Conservation (phyloP, 2,888 invertebrate genomes). For the Noctuana brunneofusca region DNA sequence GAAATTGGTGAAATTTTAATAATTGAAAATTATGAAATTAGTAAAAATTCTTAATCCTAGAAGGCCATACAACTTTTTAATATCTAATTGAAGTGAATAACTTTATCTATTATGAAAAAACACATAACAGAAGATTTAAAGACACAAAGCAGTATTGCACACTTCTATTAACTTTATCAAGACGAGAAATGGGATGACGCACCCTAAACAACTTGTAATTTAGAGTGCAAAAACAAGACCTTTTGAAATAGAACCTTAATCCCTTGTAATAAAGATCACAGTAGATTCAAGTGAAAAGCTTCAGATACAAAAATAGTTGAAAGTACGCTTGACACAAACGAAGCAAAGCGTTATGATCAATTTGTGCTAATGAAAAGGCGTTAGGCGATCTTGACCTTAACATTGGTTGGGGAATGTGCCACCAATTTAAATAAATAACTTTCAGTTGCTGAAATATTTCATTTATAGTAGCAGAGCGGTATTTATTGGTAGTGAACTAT, state of each 20-base stretch:
- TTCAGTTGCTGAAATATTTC: constrained; percentile 13
- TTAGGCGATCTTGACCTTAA: constrained; percentile 58
- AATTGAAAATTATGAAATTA: no score
- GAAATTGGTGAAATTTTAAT: no score
- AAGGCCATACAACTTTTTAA: no score
- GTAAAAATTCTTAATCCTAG: no score
- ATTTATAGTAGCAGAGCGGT: constrained; percentile 1
- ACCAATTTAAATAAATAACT: constrained; percentile 29
- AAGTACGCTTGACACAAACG: constrained; percentile 40
- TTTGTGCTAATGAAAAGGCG: constrained; percentile 64
- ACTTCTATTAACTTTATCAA: constrained; percentile 35
- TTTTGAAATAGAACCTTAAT: neutral
- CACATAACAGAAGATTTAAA: no score
- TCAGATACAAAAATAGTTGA: constrained; percentile 29
- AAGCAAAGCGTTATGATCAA: constrained; percentile 55
- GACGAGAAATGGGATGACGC: constrained; percentile 40
- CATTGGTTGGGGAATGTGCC: constrained; percentile 48
- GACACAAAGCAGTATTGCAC: constrained; percentile 24
- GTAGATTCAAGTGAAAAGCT: neutral
- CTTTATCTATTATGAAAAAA: no score
- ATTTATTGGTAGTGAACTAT: neutral
- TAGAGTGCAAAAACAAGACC: neutral
- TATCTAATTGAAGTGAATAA: no score
- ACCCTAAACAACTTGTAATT: constrained; percentile 13
- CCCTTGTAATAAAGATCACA: constrained; percentile 1